Percentiles rank a stretch among this genome's conserved stretches.
Evolutionary conservation across 2,113 vertebrate genomes (phyloP).

Genomic region (Notarius lentiginosus): DNA sequence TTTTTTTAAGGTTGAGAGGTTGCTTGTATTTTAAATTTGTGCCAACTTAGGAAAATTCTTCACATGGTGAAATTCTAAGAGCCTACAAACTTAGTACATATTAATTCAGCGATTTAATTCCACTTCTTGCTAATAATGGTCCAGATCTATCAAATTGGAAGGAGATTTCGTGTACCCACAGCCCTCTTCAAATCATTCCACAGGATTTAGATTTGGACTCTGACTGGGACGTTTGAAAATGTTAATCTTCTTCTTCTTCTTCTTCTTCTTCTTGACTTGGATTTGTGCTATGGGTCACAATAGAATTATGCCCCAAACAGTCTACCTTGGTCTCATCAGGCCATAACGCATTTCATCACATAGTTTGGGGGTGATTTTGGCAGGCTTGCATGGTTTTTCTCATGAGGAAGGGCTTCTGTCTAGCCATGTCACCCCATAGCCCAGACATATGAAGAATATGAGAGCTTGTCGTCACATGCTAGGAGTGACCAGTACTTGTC

Average conservation of each 20-base stretch:
- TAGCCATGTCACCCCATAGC: not conserved
- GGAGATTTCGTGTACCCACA: not conserved
- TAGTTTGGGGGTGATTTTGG: not conserved
- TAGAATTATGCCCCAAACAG: too few relatives aligned
- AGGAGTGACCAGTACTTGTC: too few relatives aligned
- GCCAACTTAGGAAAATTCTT: not conserved
- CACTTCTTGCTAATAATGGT: not conserved
- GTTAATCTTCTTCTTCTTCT: too few relatives aligned
- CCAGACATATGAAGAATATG: not conserved
- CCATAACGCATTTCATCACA: too few relatives aligned
- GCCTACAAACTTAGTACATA: not conserved
- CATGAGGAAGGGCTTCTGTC: not conserved
- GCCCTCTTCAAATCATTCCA: not conserved
- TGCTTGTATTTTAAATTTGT: not conserved
- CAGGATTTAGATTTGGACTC: not conserved
- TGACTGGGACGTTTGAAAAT: not conserved
- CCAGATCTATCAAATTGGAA: not conserved
- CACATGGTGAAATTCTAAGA: not conserved
- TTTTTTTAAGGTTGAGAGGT: not conserved
- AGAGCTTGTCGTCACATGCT: not conserved
- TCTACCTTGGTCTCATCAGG: too few relatives aligned
- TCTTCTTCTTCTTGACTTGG: not conserved
- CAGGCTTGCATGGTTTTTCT: not conserved
- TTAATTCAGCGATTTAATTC: too few relatives aligned
- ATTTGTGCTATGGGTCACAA: not conserved